These are phyloP conservation scores for Phoxinus dragarum DNA, from an alignment of 2,797 vertebrate species.

Conservation along the genomic window DNA sequence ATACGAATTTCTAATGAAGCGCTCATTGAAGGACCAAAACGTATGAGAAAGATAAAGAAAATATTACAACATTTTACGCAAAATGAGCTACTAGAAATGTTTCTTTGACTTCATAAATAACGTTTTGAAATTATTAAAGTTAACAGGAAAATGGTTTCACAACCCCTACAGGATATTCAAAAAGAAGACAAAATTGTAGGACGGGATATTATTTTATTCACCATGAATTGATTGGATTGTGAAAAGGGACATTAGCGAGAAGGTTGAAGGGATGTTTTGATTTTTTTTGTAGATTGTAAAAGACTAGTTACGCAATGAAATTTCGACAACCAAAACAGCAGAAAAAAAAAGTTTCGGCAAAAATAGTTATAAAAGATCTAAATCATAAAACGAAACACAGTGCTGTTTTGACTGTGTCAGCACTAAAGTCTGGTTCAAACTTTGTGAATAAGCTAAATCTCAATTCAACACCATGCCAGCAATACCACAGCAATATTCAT, in stretches of 20 bases:
- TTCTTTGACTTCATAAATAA: neutral
- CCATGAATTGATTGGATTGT: neutral
- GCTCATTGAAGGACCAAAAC: constrained; percentile 12
- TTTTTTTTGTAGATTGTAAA: neutral
- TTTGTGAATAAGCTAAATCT: neutral
- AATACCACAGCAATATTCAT: neutral
- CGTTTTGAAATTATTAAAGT: constrained; percentile 1
- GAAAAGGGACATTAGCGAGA: neutral
- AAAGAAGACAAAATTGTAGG: neutral
- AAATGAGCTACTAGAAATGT: neutral
- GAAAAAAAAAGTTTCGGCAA: neutral
- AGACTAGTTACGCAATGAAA: neutral
- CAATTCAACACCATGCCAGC: neutral
- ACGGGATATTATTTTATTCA: neutral
- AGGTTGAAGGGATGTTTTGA: neutral
- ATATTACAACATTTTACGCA: neutral
- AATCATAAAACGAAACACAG: too few relatives aligned
- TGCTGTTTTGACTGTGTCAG: neutral
- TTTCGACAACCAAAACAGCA: neutral
- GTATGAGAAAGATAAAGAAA: neutral
- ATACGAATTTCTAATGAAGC: constrained; percentile 13
- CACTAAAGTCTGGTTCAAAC: neutral
- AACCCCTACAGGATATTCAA: neutral
- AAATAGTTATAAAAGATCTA: neutral
- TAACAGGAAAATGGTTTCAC: neutral